phyloP scores from a whole-genome alignment of 2,888 invertebrate genomes.

The Ophion ventricosus region DNA sequence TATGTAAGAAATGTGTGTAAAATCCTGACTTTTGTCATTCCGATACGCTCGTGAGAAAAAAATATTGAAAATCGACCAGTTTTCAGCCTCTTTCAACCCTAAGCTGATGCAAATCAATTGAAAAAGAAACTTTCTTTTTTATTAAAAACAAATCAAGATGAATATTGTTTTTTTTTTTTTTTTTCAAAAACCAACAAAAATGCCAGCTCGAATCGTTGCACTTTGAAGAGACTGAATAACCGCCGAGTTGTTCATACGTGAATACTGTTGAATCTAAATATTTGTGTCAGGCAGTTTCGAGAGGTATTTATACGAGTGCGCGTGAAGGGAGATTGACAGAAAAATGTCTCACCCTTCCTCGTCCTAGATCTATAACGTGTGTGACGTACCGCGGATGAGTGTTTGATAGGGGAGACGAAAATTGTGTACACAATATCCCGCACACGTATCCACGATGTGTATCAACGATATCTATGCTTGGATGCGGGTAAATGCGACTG shows the following conservation, averaged over 20 bases:
- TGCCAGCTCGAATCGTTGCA: conserved; percentile 1
- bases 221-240: conserved; percentile 31
- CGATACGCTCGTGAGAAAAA: no score
- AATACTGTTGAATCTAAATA: conserved; percentile 72
- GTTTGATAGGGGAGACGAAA: conserved; percentile 29
- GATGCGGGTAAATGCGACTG: conserved; percentile 1
- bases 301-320: conserved; percentile 31
- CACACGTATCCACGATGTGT: conserved; percentile 26
- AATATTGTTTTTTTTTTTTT: no score
- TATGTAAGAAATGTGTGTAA: no score
- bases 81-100: no score
- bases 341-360: conserved; percentile 36
- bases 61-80: no score
- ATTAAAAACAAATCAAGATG: no score
- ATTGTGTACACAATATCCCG: conserved; percentile 35
- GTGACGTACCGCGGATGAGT: conserved; percentile 22
- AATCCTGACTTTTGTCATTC: no score
- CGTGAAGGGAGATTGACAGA: conserved; percentile 29
- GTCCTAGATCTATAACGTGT: conserved; percentile 4
- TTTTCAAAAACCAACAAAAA: background rate
- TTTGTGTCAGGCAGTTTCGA: conserved; percentile 66
- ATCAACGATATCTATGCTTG: conserved; percentile 34
- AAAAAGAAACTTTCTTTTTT: no score
- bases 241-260: conserved; percentile 67
- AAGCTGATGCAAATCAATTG: no score